phyloP scores from a whole-genome alignment of 2,113 vertebrate species.

The Leucoraja erinaceus region DNA sequence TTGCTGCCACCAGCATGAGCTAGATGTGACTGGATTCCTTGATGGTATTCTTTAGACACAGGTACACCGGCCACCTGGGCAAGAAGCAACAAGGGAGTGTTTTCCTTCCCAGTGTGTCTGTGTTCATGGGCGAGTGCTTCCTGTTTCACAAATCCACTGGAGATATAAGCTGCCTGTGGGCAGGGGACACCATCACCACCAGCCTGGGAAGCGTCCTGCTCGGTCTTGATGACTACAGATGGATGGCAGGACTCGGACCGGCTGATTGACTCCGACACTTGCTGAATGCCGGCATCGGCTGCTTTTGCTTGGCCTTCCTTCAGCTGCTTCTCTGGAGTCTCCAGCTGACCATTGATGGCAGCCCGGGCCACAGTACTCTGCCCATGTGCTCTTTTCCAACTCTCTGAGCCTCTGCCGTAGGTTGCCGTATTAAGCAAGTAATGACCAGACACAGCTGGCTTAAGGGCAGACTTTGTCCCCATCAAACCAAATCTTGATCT shows the following conservation, averaged over 20 bases:
- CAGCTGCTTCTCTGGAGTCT: slow-evolving; percentile 52
- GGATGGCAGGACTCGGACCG: slow-evolving; percentile 46
- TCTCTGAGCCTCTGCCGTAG: slow-evolving; percentile 82
- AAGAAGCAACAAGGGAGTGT: slow-evolving; percentile 20
- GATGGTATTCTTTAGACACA: slow-evolving; percentile 67
- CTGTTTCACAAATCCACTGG: slow-evolving; percentile 31
- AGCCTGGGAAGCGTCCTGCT: slow-evolving; percentile 52
- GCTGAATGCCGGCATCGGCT: slow-evolving; percentile 43
- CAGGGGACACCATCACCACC: slow-evolving; percentile 42
- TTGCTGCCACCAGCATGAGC: slow-evolving; percentile 60
- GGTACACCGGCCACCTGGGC: slow-evolving; percentile 14
- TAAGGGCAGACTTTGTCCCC: slow-evolving; percentile 70
- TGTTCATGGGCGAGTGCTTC: slow-evolving; percentile 15
- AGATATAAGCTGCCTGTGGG: not conserved
- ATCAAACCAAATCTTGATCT: slow-evolving; percentile 71
- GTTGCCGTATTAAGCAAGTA: slow-evolving; percentile 95
- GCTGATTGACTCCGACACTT: slow-evolving; percentile 41
- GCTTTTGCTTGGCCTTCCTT: slow-evolving; percentile 49
- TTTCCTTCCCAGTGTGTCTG: slow-evolving; percentile 30
- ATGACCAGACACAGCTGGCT: slow-evolving; percentile 90
- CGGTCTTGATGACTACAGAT: slow-evolving; percentile 44
- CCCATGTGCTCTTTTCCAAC: slow-evolving; percentile 62
- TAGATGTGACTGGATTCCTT: slow-evolving; percentile 61
- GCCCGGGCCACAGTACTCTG: slow-evolving; percentile 46
- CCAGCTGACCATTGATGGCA: slow-evolving; percentile 50